phyloP scores from a whole-genome alignment of 2,888 invertebrate genomes.

The Notocelia uddmanniana region DNA sequence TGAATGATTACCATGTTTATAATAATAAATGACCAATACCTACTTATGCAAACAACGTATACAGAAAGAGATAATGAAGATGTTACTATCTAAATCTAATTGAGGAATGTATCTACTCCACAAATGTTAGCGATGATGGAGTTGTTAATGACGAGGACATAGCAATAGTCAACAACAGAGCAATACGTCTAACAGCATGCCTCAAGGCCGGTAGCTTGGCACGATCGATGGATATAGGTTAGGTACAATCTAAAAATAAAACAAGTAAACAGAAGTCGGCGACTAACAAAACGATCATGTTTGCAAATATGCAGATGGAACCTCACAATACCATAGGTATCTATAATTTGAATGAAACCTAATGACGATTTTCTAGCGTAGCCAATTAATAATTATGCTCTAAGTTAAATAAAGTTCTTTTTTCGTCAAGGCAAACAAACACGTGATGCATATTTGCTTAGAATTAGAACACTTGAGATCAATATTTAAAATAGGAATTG shows the following conservation, averaged over 20 bases:
- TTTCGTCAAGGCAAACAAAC: background rate
- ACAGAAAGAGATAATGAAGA: conserved; percentile 22
- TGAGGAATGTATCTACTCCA: conserved; percentile 61
- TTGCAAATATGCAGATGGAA: conserved; percentile 55
- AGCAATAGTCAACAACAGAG: conserved; percentile 47
- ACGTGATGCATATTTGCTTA: conserved; percentile 5
- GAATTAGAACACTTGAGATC: conserved; percentile 10
- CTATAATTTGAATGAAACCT: conserved; percentile 22
- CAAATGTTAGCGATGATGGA: conserved; percentile 50
- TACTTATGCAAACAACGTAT: conserved; percentile 15
- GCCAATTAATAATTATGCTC: background rate
- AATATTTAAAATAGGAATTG: background rate
- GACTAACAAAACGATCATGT: conserved; percentile 41
- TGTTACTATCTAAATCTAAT: conserved; percentile 64
- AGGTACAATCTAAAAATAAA: conserved; percentile 49
- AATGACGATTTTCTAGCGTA: background rate
- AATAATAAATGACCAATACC: conserved; percentile 9
- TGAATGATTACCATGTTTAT: conserved; percentile 21
- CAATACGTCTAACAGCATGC: conserved; percentile 49
- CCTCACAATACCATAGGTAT: conserved; percentile 10
- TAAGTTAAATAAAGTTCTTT: background rate
- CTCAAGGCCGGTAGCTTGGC: conserved; percentile 48
- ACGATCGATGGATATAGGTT: conserved; percentile 34
- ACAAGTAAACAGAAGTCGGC: conserved; percentile 47
- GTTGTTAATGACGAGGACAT: conserved; percentile 49